Conservation (phyloP, 2,888 invertebrate species). For the Cataglyphis albicans region DNA sequence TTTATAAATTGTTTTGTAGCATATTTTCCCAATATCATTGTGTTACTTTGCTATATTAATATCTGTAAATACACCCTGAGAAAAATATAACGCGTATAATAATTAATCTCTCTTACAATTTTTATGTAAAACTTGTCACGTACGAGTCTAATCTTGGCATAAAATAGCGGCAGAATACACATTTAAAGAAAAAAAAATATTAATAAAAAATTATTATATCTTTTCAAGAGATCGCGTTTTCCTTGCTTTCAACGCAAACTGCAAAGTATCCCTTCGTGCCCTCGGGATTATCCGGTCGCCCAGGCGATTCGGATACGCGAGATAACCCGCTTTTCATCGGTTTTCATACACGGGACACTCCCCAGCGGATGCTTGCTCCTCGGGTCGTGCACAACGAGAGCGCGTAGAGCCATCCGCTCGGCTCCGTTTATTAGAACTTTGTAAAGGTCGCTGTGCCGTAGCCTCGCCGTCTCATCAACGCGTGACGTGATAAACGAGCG, state of each 20-base stretch:
- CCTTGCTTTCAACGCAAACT: neutral
- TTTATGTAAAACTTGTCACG: neutral
- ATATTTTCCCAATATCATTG: neutral
- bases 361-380: slow-evolving; percentile 19
- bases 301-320: slow-evolving; percentile 21
- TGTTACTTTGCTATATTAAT: neutral
- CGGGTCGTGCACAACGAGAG: slow-evolving; percentile 36
- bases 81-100: neutral
- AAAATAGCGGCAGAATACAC: neutral
- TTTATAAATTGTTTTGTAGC: neutral
- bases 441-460: slow-evolving; percentile 45
- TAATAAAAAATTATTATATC: slow-evolving; percentile 3
- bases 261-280: slow-evolving; percentile 1
- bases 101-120: neutral
- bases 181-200: neutral
- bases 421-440: slow-evolving; percentile 52
- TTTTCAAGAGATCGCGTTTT: neutral
- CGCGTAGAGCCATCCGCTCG: slow-evolving; percentile 11
- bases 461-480: slow-evolving; percentile 55
- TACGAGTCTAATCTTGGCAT: neutral
- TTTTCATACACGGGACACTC: slow-evolving; percentile 36
- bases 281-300: slow-evolving; percentile 17
- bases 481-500: slow-evolving; percentile 60
- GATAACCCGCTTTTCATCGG: slow-evolving; percentile 46
- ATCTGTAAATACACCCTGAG: neutral